Percentiles rank a stretch among this genome's conserved stretches.
Conservation (phyloP, 2,888 invertebrate species). For the Athetis lepigone region DNA sequence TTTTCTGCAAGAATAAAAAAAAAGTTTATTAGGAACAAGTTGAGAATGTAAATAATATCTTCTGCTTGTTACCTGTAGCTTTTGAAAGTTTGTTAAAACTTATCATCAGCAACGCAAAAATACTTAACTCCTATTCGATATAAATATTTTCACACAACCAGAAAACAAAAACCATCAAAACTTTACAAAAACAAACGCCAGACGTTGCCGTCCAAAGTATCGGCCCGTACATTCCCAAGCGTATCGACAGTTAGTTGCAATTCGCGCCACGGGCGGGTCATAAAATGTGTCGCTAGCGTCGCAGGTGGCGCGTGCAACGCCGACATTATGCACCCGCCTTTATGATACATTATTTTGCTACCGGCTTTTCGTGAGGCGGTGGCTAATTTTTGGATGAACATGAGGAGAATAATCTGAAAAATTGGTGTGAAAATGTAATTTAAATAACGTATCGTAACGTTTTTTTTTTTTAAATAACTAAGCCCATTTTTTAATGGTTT, state of each 20-base stretch:
- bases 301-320: constrained; percentile 73
- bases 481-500: too few relatives aligned
- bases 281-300: constrained; percentile 80
- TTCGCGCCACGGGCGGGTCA: constrained; percentile 82
- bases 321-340: constrained; percentile 71
- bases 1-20: too few relatives aligned
- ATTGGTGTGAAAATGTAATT: background rate
- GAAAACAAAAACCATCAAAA: background rate
- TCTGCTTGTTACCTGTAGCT: too few relatives aligned
- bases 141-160: background rate
- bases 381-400: constrained; percentile 50
- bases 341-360: constrained; percentile 64
- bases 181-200: constrained; percentile 12
- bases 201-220: constrained; percentile 26
- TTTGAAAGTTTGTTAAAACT: too few relatives aligned
- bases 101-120: too few relatives aligned
- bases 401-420: constrained; percentile 21
- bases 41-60: too few relatives aligned
- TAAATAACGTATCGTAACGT: too few relatives aligned
- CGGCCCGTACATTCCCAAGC: constrained; percentile 63
- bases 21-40: too few relatives aligned
- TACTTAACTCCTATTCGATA: too few relatives aligned
- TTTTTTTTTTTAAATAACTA: too few relatives aligned
- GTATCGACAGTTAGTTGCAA: constrained; percentile 81
- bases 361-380: constrained; percentile 51